Evolutionary conservation across 1,140 invertebrate species (phyloP), one percentile per base, ranked within the genome.

Genomic region (Drosophila sechellia): DNA sequence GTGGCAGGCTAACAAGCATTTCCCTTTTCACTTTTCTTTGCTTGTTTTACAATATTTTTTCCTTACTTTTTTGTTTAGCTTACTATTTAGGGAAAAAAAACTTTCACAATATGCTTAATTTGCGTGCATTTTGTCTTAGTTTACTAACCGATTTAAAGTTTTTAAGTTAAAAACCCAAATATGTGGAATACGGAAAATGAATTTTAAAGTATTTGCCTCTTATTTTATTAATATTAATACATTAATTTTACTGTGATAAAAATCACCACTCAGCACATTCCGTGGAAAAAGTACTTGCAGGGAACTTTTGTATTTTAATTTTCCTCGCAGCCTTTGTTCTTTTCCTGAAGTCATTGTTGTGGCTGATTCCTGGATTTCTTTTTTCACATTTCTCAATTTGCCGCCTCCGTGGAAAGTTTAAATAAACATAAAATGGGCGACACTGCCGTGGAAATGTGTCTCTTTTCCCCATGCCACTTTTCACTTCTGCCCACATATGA

Each of bases 391-490:
- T 66, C 59, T 85, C 65, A 73, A 49, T 59, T 86, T 69, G 43
- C 57, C 57, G 75, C 78, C 78, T 74, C 69, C 70, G 57, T 79
- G 79, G 10, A 65, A 87, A 79, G 79, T 79, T 86, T 87, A 86
- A 86, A 86, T 86, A 86, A 86, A 86, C 83, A 86, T 87, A 81
- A 87, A 86, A 77, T 87, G 75, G 66, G 75, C 84, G 83, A 79
- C 63, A 86, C 74, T 68, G 27, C 71, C 55, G 61, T 43, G 40
- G 54, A 57, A 48, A 54, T 72, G 78, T 65, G 65, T 63, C 54
- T 53, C 57, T 42, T 42, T 58, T 58, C 53, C 35, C 15, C 2
- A 5, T 4, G n/a, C 35, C 37, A 43, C 31, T 42, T 63, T 61
- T 20, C 31, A 10, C 35, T 22, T 2, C 20, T 63, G 66, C 34